Evolutionary conservation across 2,888 invertebrate genomes (phyloP).

Genomic region (Tryphoninae sp.): DNA sequence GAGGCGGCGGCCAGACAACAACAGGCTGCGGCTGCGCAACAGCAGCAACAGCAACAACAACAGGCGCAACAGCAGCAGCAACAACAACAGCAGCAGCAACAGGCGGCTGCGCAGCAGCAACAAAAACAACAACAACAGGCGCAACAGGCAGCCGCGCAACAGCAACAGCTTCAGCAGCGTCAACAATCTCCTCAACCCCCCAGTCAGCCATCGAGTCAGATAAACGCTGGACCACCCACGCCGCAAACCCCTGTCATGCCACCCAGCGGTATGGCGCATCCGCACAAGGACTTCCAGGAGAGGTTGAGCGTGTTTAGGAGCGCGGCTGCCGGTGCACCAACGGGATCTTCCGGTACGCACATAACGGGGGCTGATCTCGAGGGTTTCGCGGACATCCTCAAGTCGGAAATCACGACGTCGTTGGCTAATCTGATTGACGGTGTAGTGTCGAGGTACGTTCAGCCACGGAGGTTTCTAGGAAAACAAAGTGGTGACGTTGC

Average conservation of each 20-base stretch:
- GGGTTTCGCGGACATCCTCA: constrained; percentile 94
- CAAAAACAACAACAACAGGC: constrained; percentile 81
- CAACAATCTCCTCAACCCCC: constrained; percentile 80
- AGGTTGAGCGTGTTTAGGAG: constrained; percentile 89
- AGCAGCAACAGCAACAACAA: constrained; percentile 81
- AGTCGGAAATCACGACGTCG: constrained; percentile 93
- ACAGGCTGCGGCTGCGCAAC: constrained; percentile 82
- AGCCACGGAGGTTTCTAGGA: constrained; percentile 89
- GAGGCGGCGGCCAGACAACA: constrained; percentile 82
- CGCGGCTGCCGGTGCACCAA: constrained; percentile 84
- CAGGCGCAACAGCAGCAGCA: constrained; percentile 82
- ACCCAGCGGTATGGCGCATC: constrained; percentile 83
- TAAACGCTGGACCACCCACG: constrained; percentile 76
- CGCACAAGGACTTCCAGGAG: constrained; percentile 87
- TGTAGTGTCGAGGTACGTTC: constrained; percentile 92
- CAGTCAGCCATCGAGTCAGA: constrained; percentile 78
- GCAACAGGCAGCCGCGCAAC: constrained; percentile 76
- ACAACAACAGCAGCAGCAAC: constrained; percentile 83
- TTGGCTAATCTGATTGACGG: constrained; percentile 93
- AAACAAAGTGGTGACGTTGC: constrained; percentile 91
- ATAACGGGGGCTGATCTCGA: constrained; percentile 91
- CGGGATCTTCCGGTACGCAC: constrained; percentile 84
- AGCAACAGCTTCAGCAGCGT: constrained; percentile 81
- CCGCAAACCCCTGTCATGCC: constrained; percentile 78
- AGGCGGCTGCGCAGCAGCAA: constrained; percentile 83